Evolutionary conservation across 2,888 invertebrate species (phyloP), one percentile per base, ranked within the genome.

Genomic region (Sipunculus nudus): DNA sequence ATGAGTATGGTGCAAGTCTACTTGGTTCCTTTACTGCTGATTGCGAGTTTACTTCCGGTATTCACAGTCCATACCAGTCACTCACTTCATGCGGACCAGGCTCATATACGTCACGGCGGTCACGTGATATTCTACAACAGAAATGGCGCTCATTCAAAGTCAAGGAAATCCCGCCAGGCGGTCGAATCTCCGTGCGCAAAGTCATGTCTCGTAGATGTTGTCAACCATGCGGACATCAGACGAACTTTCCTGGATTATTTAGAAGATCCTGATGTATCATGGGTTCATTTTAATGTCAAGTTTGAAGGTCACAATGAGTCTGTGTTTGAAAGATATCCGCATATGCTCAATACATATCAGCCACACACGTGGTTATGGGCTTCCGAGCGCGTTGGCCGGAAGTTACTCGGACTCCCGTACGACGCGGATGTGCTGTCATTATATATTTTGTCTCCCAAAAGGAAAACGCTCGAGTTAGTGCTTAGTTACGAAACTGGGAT

Each of bases 381-480:
- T 3, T 58, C 61, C 10, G 59, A 59, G 39, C 45, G 47, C 23
- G 32, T 62, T 23, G 70, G 70, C 32, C 55, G 65, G n/a, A 63
- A 63, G 39, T 47, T 70, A 39, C 61, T 70, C 19, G 63, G 65
- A 21, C 50, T 70, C 21, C 70, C 70, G 6, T 39, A 59, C 25
- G 70, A 70, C 48, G 62, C 68, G 6, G 70, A 67, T 39, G 68
- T 70, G n/a, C 48, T 70, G 39, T 69, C 68, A 4, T 55, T 70
- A 46, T 67, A 70, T 39, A 56, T 65, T n/a, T 48, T 70, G 25
- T 57, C 59, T 35, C 38, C 29, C 28, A 57, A 59, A 10, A 38
- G 63, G 19, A 50, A 57, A 16, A 31, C 31, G 29, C 45, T 70
- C 16, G 47, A 59, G 23, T 19, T 70, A 19, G 35, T 45, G n/a